Percentiles rank a stretch among this genome's conserved stretches.
phyloP scores from a whole-genome alignment of 2,888 invertebrate genomes.

The Polydrusus pterygomalis region DNA sequence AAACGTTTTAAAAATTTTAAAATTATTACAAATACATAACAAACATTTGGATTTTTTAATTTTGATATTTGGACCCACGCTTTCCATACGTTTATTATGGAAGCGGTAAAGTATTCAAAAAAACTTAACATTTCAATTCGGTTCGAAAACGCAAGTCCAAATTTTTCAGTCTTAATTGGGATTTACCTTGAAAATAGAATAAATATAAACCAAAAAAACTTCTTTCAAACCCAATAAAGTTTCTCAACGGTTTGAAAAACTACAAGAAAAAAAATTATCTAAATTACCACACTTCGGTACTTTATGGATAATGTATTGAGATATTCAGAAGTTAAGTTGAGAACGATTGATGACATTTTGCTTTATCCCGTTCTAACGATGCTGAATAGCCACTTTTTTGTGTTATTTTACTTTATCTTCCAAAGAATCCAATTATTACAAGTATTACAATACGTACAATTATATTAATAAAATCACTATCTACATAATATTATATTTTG shows the following conservation, averaged over 20 bases:
- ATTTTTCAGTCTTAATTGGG: constrained; percentile 46
- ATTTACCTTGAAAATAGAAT: constrained; percentile 6
- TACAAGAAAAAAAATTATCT: background rate
- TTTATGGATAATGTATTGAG: no score
- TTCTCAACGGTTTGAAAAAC: background rate
- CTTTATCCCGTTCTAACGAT: no score
- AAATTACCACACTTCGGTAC: background rate
- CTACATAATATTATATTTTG: constrained; percentile 50
- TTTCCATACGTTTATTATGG: background rate
- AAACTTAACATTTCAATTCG: constrained; percentile 33
- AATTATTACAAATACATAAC: constrained; percentile 33
- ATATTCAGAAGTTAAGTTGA: no score
- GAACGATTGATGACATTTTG: background rate
- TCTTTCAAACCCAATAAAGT: background rate
- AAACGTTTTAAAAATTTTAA: constrained; percentile 35
- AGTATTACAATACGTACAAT: background rate
- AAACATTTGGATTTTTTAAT: constrained; percentile 33
- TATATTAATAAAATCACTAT: constrained; percentile 24
- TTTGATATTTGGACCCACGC: constrained; percentile 46
- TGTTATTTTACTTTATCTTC: constrained; percentile 1
- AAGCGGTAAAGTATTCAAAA: background rate
- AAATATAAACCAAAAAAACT: background rate
- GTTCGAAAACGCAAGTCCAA: constrained; percentile 36
- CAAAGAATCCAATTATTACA: constrained; percentile 5
- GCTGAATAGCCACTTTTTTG: background rate